Evolutionary conservation across 2,797 vertebrate genomes (phyloP), one percentile per base, ranked within the genome.

Genomic region (Anguilla obscura): DNA sequence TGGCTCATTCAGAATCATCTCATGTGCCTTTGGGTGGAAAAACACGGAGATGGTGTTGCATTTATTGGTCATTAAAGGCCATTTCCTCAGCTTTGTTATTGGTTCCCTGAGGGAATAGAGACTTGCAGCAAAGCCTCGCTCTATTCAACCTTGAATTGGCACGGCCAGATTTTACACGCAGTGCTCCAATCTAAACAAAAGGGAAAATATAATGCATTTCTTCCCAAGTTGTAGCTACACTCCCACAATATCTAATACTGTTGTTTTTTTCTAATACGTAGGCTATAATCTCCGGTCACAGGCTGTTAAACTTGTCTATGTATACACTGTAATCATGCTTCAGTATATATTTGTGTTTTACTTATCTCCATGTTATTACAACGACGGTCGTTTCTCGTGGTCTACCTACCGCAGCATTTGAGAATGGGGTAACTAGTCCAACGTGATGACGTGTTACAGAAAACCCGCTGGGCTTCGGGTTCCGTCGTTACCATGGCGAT

Each of bases 401-500:
- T 8, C 69, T 71, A 71, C 27, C 45, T 84, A 21, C 74, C 74
- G 36, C 74, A 63, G 24, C 60, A 85, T 84, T 54, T 54, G 21
- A 45, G 45, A 85, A 27, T 27, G 24, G 45, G 58, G 36, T 69
- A 40, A 45, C 30, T 27, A 10, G 45, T 86, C 60, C 85, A 85
- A 40, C 36, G 74, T 76, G 74, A 86, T 86, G 36, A 69, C 45
- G 85, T 86, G 66, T 86, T 21, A 7, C 36, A 4, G 85, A n/a
- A 85, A 56, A 45, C 58, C 63, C 85, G 30, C 7, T 18, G 85
- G 60, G 21, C 36, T 48, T 66, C 69, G 33, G 84, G 85, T 36
- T 30, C 85, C 33, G 40, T 60, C 36, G 85, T 86, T 86, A 86
- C 85, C 45, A 69, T 86, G 33, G 60, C 60, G 50, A 48, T 56